Percentiles rank a stretch among this genome's conserved stretches.
Evolutionary conservation across 2,888 invertebrate genomes (phyloP).

Genomic region (Glaucopsyche alexis): DNA sequence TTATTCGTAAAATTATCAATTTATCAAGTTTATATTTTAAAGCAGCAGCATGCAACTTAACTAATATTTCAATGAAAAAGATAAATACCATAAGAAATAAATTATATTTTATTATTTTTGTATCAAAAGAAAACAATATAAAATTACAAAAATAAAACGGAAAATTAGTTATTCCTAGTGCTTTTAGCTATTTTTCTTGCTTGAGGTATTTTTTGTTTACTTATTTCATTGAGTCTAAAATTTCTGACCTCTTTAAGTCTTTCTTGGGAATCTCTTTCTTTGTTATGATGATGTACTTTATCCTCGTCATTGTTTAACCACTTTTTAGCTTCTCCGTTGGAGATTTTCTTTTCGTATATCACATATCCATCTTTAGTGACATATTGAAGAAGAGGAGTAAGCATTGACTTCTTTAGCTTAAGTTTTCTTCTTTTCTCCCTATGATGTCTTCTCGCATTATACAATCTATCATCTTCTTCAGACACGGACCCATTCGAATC

Average conservation of each 20-base stretch:
- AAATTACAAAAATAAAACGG: neutral
- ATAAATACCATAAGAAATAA: neutral
- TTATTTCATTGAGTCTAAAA: neutral
- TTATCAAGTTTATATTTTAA: too few species aligned
- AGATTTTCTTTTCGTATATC: slow-evolving; percentile 66
- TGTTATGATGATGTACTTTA: neutral
- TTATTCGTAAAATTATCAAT: too few species aligned
- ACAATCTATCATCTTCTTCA: slow-evolving; percentile 34
- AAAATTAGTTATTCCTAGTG: neutral
- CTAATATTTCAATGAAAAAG: neutral
- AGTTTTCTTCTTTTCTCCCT: slow-evolving; percentile 42
- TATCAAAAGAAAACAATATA: neutral
- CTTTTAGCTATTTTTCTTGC: slow-evolving; percentile 7
- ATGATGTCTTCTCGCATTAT: slow-evolving; percentile 32
- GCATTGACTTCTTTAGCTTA: slow-evolving; percentile 44
- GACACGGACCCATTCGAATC: slow-evolving; percentile 47
- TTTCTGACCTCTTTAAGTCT: neutral
- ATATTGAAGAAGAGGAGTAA: slow-evolving; percentile 67
- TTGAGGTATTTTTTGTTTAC: neutral
- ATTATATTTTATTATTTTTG: neutral
- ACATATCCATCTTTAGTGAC: slow-evolving; percentile 72
- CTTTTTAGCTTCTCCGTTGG: slow-evolving; percentile 62
- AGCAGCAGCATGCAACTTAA: too few species aligned
- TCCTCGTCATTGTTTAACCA: slow-evolving; percentile 49
- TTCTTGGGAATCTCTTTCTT: slow-evolving; percentile 12